Evolutionary conservation across 1,140 invertebrate genomes (phyloP).

Genomic region (Pseudoatta argentina): DNA sequence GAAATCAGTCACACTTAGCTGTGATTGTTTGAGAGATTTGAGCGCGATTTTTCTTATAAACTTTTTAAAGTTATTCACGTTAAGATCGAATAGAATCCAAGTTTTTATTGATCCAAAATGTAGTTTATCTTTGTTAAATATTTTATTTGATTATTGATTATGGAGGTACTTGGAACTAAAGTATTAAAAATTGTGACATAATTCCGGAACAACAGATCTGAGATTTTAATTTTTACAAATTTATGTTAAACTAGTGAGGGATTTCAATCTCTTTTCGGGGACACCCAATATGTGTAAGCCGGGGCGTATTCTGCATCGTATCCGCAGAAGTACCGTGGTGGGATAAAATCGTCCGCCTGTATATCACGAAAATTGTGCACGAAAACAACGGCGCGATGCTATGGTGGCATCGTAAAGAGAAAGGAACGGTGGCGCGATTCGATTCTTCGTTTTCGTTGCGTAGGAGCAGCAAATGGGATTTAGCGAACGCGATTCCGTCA

Average conservation of each 20-base stretch:
- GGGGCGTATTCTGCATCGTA: conserved; percentile 54
- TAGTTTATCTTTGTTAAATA: neutral
- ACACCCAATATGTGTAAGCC: conserved; percentile 24
- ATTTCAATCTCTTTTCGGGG: neutral
- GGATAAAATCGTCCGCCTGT: conserved; percentile 65
- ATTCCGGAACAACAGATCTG: neutral
- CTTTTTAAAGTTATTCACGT: neutral
- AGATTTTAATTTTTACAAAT: neutral
- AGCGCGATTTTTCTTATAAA: neutral
- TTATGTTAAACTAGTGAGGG: neutral
- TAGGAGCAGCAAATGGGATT: conserved; percentile 56
- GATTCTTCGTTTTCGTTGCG: conserved; percentile 59
- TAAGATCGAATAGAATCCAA: neutral
- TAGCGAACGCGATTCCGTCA: conserved; percentile 51
- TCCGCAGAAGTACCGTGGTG: conserved; percentile 54
- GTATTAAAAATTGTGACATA: neutral
- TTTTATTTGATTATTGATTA: neutral
- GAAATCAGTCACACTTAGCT: neutral
- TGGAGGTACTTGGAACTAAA: neutral
- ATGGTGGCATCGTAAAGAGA: conserved; percentile 23
- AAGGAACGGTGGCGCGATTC: conserved; percentile 33
- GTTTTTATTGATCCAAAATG: neutral
- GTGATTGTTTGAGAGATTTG: neutral
- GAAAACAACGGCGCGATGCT: conserved; percentile 31
- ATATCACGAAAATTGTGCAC: conserved; percentile 66